Evolutionary conservation across 2,113 vertebrate genomes (phyloP), one percentile per base, ranked within the genome.

Genomic region (Dendrocopos noguchii): DNA sequence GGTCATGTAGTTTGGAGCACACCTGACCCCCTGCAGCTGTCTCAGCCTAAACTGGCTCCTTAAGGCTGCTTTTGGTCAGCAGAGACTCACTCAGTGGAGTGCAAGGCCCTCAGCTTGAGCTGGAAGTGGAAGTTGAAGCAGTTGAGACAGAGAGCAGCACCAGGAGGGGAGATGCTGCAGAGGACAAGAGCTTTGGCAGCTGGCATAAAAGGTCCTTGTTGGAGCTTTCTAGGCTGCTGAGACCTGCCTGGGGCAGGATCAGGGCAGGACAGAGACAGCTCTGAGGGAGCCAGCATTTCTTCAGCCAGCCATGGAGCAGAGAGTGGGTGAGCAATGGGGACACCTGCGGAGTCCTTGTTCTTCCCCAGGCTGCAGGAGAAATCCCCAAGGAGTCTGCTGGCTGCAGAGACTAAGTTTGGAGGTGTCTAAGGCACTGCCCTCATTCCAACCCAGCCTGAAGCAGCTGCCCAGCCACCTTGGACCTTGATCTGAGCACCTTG

Each of bases 1-100:
- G 1, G 33, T 29, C 70, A 10, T 6, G 0, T 2, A 4, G 25
- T 46, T 15, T 25, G 64, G 74, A 70, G 19, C 9, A 6, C 0
- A 1, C 27, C 21, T 31, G 59, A 5, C 75, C 56, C 53, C 2
- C 36, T 44, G 19, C 0, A 1, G 70, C 1, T 5, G 10, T 18
- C 55, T 66, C 0, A 0, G 27, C 29, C 39, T 12, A 5, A 66
- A 25, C 12, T 2, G 3, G 42, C 29, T 25, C 2, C 53, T 21
- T 24, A 2, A 28, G 66, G 74, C n/a, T 63, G 39, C 3, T 71
- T 52, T 2, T 0, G 13, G 34, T 19, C 46, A 21, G 52, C 2
- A 28, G 28, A 52, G 73, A 2, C 29, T 19, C 27, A 9, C n/a
- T 1, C 57, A 2, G 25, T 3, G 46, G 39, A 11, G 22, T 0